Evolutionary conservation across 2,888 invertebrate species (phyloP).

Genomic region (Ectemnius lituratus): DNA sequence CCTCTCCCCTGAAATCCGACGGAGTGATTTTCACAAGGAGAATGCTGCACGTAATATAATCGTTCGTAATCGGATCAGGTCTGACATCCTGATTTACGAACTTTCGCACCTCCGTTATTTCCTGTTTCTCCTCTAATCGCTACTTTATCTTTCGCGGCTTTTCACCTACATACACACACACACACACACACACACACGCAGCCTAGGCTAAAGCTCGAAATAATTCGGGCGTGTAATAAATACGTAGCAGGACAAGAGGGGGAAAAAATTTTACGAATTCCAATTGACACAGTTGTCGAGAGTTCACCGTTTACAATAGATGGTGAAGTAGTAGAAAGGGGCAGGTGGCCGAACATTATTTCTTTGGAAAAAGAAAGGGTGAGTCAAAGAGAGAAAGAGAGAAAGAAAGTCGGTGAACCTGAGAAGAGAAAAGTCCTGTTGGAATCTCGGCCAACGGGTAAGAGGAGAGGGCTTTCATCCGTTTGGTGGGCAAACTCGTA

Average conservation of each 20-base stretch:
- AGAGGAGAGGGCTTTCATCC: neutral
- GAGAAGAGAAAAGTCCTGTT: no score
- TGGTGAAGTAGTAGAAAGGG: neutral
- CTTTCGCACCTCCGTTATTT: conserved; percentile 36
- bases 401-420: no score
- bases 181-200: neutral
- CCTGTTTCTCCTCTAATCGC: conserved; percentile 34
- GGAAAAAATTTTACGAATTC: neutral
- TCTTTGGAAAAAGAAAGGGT: no score
- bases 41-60: conserved; percentile 50
- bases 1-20: conserved; percentile 10
- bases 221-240: neutral
- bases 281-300: no score
- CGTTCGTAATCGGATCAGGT: conserved; percentile 61
- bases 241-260: neutral
- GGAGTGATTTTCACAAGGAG: conserved; percentile 21
- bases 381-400: no score
- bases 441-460: neutral
- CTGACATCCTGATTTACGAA: conserved; percentile 58
- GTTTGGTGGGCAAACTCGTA: conserved; percentile 9
- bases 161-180: neutral
- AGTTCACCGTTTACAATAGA: neutral
- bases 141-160: conserved; percentile 7
- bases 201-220: neutral
- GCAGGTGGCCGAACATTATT: neutral